phyloP scores from a whole-genome alignment of 53 echinoderm and acorn worm genomes.

The Arbacia lixula region DNA sequence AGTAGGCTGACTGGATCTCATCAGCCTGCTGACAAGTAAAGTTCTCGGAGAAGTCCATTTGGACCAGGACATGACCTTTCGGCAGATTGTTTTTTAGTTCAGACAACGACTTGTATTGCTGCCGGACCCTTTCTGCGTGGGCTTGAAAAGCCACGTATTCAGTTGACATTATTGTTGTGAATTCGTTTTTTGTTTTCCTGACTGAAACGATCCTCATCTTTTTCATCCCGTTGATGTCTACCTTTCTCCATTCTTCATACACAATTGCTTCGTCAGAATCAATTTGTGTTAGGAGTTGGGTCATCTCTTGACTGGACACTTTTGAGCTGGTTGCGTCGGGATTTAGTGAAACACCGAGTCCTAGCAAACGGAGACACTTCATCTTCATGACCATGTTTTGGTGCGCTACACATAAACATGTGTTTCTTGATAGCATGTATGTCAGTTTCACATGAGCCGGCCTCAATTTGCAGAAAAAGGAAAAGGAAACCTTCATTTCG shows the following conservation, averaged over 20 bases:
- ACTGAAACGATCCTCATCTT: slow-evolving; percentile 15
- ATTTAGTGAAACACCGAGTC: slow-evolving; percentile 46
- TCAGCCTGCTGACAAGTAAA: no score
- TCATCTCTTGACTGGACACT: slow-evolving; percentile 35
- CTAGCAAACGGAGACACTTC: slow-evolving; percentile 23
- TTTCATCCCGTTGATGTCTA: slow-evolving; percentile 19
- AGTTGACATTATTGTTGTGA: slow-evolving; percentile 3
- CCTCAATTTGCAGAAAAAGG: slow-evolving; percentile 23
- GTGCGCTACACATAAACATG: slow-evolving; percentile 47
- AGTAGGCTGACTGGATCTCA: no score
- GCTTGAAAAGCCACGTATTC: slow-evolving; percentile 9
- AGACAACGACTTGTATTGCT: no score
- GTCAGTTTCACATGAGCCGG: slow-evolving; percentile 49
- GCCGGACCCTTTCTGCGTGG: slow-evolving; percentile 26
- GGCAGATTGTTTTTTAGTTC: no score
- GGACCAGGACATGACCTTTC: no score
- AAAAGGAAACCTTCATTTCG: no score
- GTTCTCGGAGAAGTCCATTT: no score
- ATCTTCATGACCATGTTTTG: slow-evolving; percentile 60
- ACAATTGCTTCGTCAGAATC: background rate
- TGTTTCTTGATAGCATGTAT: slow-evolving; percentile 46
- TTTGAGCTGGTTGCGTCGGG: slow-evolving; percentile 27
- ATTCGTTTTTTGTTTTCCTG: background rate
- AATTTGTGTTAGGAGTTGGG: background rate
- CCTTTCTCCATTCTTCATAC: slow-evolving; percentile 39